phyloP scores from a whole-genome alignment of 2,113 vertebrate species.

The Vireo altiloquus region DNA sequence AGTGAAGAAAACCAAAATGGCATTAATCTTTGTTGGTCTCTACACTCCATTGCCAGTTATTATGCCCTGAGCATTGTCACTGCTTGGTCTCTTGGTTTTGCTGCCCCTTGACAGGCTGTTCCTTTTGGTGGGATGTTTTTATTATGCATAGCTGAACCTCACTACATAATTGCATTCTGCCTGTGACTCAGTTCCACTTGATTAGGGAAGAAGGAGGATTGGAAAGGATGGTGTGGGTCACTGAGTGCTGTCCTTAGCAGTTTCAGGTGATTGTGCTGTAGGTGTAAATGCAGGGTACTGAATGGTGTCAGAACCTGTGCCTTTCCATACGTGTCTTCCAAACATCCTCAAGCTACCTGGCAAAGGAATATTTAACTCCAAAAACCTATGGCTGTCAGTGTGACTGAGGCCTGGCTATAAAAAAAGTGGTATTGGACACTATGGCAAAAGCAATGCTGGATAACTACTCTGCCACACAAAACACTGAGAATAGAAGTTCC shows the following conservation, averaged over 20 bases:
- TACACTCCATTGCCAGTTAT: not conserved
- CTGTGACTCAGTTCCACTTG: not conserved
- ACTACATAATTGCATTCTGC: not conserved
- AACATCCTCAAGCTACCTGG: not conserved
- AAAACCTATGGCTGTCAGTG: not conserved
- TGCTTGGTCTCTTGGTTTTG: not conserved
- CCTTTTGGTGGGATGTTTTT: not conserved
- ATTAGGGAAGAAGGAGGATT: not conserved
- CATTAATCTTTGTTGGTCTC: slow-evolving; percentile 39
- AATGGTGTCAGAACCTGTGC: not conserved
- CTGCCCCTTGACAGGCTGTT: not conserved
- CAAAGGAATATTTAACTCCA: not conserved
- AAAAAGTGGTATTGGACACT: not conserved
- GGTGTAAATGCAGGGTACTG: not conserved
- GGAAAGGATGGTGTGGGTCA: not conserved
- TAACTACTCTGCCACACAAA: not conserved
- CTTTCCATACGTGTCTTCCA: not conserved
- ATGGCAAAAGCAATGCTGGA: not conserved
- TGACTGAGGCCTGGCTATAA: not conserved
- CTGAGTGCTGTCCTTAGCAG: not conserved
- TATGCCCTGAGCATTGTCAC: not conserved
- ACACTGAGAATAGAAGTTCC: not conserved
- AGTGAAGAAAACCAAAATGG: not conserved
- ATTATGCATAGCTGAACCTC: not conserved
- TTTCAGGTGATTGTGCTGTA: not conserved